Evolutionary conservation across 1,140 invertebrate genomes (phyloP), one percentile per base, ranked within the genome.

Genomic region (Cylas formicarius): DNA sequence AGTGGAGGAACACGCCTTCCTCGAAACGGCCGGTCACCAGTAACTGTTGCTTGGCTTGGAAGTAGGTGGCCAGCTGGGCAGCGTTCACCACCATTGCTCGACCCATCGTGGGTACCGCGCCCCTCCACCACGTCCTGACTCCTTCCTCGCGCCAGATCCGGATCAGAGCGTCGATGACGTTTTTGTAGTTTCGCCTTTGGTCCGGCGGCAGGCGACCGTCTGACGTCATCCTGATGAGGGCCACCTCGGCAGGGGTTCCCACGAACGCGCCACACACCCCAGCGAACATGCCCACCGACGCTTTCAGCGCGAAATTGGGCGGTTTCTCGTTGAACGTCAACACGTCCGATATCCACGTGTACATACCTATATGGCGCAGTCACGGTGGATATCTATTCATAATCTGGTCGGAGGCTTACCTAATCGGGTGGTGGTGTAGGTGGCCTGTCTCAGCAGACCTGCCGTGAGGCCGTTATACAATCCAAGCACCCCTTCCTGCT

Each of bases 381-480:
- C n/a, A n/a, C n/a, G n/a, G n/a, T n/a, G 26, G 17, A 41, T 4
- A 37, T 2, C 16, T 35, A 16, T 16, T 34, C 11, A 21, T 37
- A 26, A 26, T 8, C 31, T n/a, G n/a, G n/a, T n/a, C n/a, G n/a
- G n/a, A n/a, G n/a, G 19, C 26, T 13, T 22, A 48, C 45, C 45
- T 41, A 99, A 77, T 47, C 96, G 74, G 0, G 90, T 90, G 2
- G 96, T 99, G 7, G 96, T 98, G 65, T 99, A 99, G 0, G 95
- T 96, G 1, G 95, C 96, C 67, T 99, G 96, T 48, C 96, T 68
- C 5, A 98, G 67, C 2, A 99, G 66, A 10, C 84, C 86, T 32
- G 87, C 87, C 1, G 86, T 85, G 2, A 91, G 68, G 2, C 94
- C 96, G 37, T 83, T 80, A 65, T 99, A 99, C 28, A 98, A 68